Evolutionary conservation across 2,797 vertebrate species (phyloP).

Genomic region (Sebastolobus alascanus): DNA sequence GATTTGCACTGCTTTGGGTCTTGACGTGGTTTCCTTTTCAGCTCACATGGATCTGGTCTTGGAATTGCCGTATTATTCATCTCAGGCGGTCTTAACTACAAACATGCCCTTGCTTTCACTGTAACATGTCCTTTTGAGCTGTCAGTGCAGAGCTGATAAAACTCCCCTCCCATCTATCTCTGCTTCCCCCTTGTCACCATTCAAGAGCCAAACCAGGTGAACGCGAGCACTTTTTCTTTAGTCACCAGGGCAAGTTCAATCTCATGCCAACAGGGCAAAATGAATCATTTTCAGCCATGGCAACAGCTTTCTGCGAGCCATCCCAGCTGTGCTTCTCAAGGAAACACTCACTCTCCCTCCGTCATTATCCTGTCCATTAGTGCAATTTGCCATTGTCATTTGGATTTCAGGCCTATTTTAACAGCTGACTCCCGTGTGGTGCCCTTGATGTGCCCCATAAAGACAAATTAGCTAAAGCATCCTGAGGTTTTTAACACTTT

Average conservation of each 20-base stretch:
- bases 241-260: constrained; percentile 16
- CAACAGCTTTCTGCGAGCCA: constrained; percentile 53
- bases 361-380: constrained; percentile 67
- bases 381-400: constrained; percentile 62
- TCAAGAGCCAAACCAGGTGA: constrained; percentile 16
- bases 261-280: constrained; percentile 39
- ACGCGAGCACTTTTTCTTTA: neutral
- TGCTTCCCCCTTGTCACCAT: constrained; percentile 9
- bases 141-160: constrained; percentile 42
- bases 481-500: constrained; percentile 28
- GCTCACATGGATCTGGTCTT: neutral
- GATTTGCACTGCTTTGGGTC: neutral
- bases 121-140: constrained; percentile 22
- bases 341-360: constrained; percentile 15
- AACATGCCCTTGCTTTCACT: constrained; percentile 25
- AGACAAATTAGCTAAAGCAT: constrained; percentile 48
- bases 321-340: constrained; percentile 55
- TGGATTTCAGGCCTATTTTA: constrained; percentile 51
- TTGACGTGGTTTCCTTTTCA: neutral
- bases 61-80: neutral
- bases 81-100: neutral
- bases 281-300: constrained; percentile 66
- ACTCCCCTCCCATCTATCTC: neutral
- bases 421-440: constrained; percentile 35
- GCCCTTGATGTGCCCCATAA: constrained; percentile 54